Conservation (phyloP, 2,797 vertebrate species). For the Falco columbarius region DNA sequence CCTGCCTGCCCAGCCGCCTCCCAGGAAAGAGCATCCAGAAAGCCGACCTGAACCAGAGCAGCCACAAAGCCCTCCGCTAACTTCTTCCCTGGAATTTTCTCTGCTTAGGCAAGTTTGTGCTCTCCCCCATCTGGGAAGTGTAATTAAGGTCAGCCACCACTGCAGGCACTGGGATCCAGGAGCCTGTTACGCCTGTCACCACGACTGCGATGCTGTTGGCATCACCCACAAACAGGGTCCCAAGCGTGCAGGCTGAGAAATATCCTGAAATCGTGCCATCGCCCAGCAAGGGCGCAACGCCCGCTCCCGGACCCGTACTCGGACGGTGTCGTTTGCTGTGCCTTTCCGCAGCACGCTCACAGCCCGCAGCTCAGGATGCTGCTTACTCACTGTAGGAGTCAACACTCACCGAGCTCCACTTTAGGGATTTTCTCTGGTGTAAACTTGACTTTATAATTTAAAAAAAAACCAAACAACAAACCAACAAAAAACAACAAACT, state of each 20-base stretch:
- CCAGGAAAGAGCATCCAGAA: neutral
- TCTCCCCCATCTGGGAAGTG: neutral
- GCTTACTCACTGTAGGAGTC: constrained; percentile 67
- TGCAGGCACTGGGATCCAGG: neutral
- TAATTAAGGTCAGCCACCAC: constrained; percentile 51
- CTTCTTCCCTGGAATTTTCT: constrained; percentile 34
- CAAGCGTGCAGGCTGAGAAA: neutral
- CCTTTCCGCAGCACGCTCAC: neutral
- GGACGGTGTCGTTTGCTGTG: neutral
- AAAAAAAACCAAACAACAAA: neutral
- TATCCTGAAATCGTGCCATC: neutral
- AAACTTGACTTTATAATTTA: constrained; percentile 69
- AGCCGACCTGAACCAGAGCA: neutral
- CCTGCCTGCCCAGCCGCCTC: neutral
- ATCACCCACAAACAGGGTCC: neutral
- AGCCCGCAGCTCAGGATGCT: constrained; percentile 37
- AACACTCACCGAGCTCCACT: constrained; percentile 62
- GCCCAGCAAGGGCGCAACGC: neutral
- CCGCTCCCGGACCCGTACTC: neutral
- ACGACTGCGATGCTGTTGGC: neutral
- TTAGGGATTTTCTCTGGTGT: constrained; percentile 67
- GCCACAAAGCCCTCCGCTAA: neutral
- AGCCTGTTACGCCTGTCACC: neutral
- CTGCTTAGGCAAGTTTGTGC: constrained; percentile 32
- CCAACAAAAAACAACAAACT: neutral